A percentile compares a stretch with the other conserved stretches of the same genome.
Evolutionary conservation across 2,888 invertebrate genomes (phyloP).

Genomic region (Dastarcus helophoroides): DNA sequence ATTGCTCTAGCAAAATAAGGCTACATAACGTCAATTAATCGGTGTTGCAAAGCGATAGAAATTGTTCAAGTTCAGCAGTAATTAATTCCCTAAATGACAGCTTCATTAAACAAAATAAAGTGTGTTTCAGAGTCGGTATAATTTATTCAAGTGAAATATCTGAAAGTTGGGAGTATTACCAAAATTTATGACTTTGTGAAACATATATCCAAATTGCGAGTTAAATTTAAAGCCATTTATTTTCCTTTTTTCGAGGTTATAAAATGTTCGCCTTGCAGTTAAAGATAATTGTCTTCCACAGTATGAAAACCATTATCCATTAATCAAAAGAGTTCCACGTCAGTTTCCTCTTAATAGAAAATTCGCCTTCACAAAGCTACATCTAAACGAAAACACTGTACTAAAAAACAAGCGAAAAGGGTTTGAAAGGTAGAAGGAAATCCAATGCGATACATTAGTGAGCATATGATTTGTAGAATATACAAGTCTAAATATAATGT

Average conservation of each 20-base stretch:
- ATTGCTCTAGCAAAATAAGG: too few relatives aligned
- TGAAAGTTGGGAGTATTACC: conserved; percentile 23
- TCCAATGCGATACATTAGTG: too few relatives aligned
- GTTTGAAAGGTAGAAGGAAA: too few relatives aligned
- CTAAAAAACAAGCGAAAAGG: too few relatives aligned
- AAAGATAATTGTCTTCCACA: conserved; percentile 30
- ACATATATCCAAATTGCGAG: conserved; percentile 31
- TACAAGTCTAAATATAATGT: too few relatives aligned
- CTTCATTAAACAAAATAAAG: conserved; percentile 24
- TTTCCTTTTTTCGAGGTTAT: conserved; percentile 22
- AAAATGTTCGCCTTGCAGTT: conserved; percentile 27
- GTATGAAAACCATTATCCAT: conserved; percentile 25
- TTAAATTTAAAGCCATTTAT: conserved; percentile 25
- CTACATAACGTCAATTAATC: too few relatives aligned
- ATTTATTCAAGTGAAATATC: conserved; percentile 25
- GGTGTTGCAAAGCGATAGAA: too few relatives aligned
- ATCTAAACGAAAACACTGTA: too few relatives aligned
- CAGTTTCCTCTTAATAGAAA: conserved; percentile 14
- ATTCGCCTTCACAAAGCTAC: too few relatives aligned
- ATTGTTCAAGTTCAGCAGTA: too few relatives aligned
- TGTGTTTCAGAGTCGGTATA: conserved; percentile 14
- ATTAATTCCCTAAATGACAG: conserved; percentile 24
- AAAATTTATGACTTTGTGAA: conserved; percentile 29
- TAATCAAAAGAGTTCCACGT: conserved; percentile 23
- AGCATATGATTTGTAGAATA: too few relatives aligned